Evolutionary conservation across 2,797 vertebrate genomes (phyloP), one percentile per base, ranked within the genome.

Genomic region (Morelia viridis): DNA sequence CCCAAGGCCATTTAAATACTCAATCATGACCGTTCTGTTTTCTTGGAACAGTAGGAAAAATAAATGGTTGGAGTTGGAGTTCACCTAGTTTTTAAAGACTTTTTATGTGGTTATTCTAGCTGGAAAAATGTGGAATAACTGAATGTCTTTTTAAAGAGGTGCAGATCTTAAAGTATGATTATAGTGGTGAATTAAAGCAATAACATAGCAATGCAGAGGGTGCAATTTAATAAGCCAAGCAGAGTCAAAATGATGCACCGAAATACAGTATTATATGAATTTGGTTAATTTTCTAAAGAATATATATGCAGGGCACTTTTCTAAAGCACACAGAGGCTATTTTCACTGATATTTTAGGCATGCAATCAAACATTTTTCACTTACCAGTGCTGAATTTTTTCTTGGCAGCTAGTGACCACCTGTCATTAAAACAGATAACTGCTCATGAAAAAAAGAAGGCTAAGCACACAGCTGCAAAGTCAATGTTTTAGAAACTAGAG

Each of bases 311-410:
- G 26, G 24, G 85, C 11, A 71, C 60, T 93, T 96, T 80, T 92
- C 85, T 95, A 89, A 96, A 96, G 56, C 53, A 90, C 5, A 96
- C 96, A 57, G 53, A 96, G 90, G 92, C 88, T 94, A 96, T 35
- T 92, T 90, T 94, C 83, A 93, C 95, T 94, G 90, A 93, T 93
- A 96, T 96, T 96, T 96, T 95, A 97, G 83, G 90, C 95, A 94
- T 94, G 87, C 50, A 97, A 96, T 96, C 94, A 96, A 97, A 96
- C 65, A 84, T 94, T 95, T 97, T 97, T 95, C 95, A 98, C 98
- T 98, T 97, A 98, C 98, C 98, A 98, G 90, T 98, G 98, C 96
- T 98, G 97, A 96, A 98, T 98, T 96, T 98, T 98, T 96, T 98
- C 97, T 91, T 97, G 97, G 97, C 98, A 98, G 97, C 97, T 95